Conservation (phyloP, 1,140 invertebrate genomes). For the Bicyclus anynana region DNA sequence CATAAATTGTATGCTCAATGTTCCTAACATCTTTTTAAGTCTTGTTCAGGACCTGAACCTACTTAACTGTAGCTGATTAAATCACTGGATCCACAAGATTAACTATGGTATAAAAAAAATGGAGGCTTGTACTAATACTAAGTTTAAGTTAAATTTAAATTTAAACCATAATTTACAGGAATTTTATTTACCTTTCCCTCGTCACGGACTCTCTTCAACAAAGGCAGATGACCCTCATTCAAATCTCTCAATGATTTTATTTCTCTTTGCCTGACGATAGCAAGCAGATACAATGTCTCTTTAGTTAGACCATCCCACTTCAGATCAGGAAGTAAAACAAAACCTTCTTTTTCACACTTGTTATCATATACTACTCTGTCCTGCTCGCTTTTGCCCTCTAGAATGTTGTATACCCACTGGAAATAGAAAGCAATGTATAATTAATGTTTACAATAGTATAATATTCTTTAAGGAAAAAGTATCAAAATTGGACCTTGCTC, state of each 20-base stretch:
- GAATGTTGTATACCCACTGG: constrained; percentile 97
- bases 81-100: too few relatives aligned
- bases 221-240: constrained; percentile 84
- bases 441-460: too few relatives aligned
- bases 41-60: too few relatives aligned
- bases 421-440: constrained; percentile 65
- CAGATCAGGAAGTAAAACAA: constrained; percentile 93
- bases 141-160: too few relatives aligned
- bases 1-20: too few relatives aligned
- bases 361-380: constrained; percentile 93
- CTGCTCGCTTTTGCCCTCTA: constrained; percentile 92
- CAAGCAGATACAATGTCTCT: constrained; percentile 90
- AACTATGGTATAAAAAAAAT: too few relatives aligned
- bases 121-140: too few relatives aligned
- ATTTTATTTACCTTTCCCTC: constrained; percentile 83
- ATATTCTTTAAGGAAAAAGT: too few relatives aligned
- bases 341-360: constrained; percentile 86
- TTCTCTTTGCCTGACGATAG: constrained; percentile 84
- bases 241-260: constrained; percentile 93
- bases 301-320: constrained; percentile 93
- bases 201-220: constrained; percentile 89
- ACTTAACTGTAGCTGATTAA: too few relatives aligned
- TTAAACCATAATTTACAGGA: not conserved
- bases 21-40: too few relatives aligned
- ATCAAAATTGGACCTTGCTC: too few relatives aligned